Base-by-base conservation (phyloP, 1,140 invertebrate genomes). In the Agrypnia vestita region DNA sequence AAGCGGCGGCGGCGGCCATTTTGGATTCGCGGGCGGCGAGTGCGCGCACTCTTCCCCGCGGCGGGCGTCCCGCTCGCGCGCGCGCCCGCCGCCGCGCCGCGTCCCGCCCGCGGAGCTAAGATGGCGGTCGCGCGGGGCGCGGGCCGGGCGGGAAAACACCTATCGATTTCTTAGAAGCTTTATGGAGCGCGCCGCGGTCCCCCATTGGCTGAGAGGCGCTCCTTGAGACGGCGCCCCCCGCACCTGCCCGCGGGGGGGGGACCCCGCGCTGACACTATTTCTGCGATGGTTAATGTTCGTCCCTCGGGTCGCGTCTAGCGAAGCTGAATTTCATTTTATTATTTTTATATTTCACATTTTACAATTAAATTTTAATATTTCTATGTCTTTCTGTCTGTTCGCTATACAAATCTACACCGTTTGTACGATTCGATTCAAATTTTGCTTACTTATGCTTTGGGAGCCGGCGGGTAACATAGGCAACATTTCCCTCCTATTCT, bases 101-200 rank as follows among this genome's bases (percentile, higher is more conserved):
- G 43, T 69, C 64, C 19, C 71, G 13, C 55, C 56, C 74, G 74
- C 74, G 56, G 35, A 76, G 46, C 56, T 76, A 73, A 73, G 71
- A 73, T 73, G 71, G 71, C 71, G 71, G 71, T 72, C 17, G 11
- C 25, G 71, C n/a, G n/a, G 56, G 56, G 56, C 13, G 10, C 25
- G 25, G 25, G 25, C 25, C 25, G 13, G n/a, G 56, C 25, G 71
- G 71, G 15, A 44, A 56, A 73, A 56, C 71, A 76, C 56, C 61
- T 76, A 76, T 76, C 74, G 74, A 76, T 76, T 76, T 76, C 74
- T 76, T 76, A 76, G 74, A 62, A 76, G 74, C 74, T 76, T 76
- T 76, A 61, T 76, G 56, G 17, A 35, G 13, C 71, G 12, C 12
- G 13, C 49, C 71, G 71, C 71, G 71, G 51, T 44, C 12, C 53